Evolutionary conservation across 2,797 vertebrate species (phyloP), one percentile per base, ranked within the genome.

Genomic region (Sardinella longiceps): DNA sequence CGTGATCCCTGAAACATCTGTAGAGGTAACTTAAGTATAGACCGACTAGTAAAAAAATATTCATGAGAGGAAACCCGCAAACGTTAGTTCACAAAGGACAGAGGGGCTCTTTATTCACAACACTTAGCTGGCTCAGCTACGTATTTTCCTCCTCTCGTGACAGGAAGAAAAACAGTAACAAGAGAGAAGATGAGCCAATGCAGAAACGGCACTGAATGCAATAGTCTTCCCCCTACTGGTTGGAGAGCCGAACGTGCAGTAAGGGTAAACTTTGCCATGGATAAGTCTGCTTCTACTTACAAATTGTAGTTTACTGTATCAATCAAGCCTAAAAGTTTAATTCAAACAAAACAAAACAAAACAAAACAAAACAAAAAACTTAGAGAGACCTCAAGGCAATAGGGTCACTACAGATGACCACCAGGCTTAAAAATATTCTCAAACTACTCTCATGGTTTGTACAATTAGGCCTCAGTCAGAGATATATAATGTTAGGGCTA

Each of bases 121-220:
- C 28, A 66, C 15, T 74, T 39, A 33, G 66, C 66, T 74, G 23
- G 66, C 33, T 74, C 63, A 70, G 66, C 66, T 74, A 74, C 30
- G 30, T 74, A 18, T 37, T 39, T 74, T 74, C 15, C 33, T 39
- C 66, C 15, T 74, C 66, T 74, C 66, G 66, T 74, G 66, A 74
- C 66, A 74, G 66, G 66, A 74, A 74, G 66, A 74, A 74, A 74
- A 74, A 74, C 66, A 74, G 15, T 74, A 33, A 20, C 33, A 28
- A 33, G 33, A 66, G 33, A 74, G 23, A 23, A 74, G 33, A 39
- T 14, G 4, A 39, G 66, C 11, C 7, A 11, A 48, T 48, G 46
- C 46, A 48, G 11, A 48, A 9, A 48, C 46, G 12, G 4, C 11
- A 4, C 30, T 37, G 12, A 66, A 1, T 33, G 14, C 30, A 33